Percentiles rank a stretch among this genome's conserved stretches.
Conservation (phyloP, 1,140 invertebrate genomes). For the Daktulosphaira vitifoliae region DNA sequence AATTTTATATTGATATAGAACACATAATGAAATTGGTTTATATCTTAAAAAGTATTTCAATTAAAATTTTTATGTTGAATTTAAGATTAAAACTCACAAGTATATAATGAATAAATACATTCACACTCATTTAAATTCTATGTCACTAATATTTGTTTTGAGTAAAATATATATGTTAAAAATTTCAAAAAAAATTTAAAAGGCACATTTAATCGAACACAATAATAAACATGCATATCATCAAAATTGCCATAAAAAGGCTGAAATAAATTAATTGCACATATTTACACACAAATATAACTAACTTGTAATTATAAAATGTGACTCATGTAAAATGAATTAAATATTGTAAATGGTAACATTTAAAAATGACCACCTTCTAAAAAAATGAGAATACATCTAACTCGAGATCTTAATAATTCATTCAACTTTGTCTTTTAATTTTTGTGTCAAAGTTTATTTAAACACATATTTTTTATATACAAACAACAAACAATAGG, state of each 20-base stretch:
- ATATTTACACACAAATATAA: not conserved
- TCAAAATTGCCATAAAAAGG: conserved; percentile 30
- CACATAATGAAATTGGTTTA: conserved; percentile 10
- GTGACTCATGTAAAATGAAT: too few relatives aligned
- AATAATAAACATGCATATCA: conserved; percentile 27
- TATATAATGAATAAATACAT: not conserved
- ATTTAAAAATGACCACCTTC: too few relatives aligned
- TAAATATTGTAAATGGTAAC: too few relatives aligned
- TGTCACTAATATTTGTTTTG: conserved; percentile 6
- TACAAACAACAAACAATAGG: conserved; percentile 7
- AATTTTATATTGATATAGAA: conserved; percentile 8
- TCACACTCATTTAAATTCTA: not conserved
- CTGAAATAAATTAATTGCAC: conserved; percentile 21
- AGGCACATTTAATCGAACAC: conserved; percentile 32
- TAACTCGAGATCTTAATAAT: conserved; percentile 31
- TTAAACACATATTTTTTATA: not conserved
- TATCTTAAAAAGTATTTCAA: too few relatives aligned
- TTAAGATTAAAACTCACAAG: not conserved
- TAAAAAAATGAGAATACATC: too few relatives aligned
- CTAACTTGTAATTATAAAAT: too few relatives aligned
- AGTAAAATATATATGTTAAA: conserved; percentile 11
- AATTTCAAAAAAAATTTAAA: conserved; percentile 12
- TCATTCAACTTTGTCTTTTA: conserved; percentile 33
- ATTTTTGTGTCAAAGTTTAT: conserved; percentile 6
- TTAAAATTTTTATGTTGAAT: conserved; percentile 1